Evolutionary conservation across 2,888 invertebrate species (phyloP).

Genomic region (Neuroscelio doddi): DNA sequence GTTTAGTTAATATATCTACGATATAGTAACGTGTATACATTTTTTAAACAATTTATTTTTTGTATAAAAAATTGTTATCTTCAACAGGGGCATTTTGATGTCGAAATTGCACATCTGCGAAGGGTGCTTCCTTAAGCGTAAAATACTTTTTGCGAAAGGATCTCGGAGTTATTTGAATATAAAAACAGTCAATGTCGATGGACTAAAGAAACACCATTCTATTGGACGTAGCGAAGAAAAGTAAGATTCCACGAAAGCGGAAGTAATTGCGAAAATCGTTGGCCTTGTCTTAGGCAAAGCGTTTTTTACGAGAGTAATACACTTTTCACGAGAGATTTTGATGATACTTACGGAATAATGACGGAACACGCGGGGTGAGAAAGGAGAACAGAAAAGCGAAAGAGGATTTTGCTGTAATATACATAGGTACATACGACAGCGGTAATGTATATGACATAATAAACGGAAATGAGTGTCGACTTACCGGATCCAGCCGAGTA

Average conservation of each 20-base stretch:
- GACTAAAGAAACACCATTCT: conserved; percentile 24
- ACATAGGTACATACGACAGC: conserved; percentile 16
- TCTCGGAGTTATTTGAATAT: conserved; percentile 40
- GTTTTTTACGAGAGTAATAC: conserved; percentile 52
- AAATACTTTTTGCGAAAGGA: conserved; percentile 33
- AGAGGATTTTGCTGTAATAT: conserved; percentile 35
- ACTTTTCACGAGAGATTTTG: conserved; percentile 50
- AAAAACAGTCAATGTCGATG: conserved; percentile 28
- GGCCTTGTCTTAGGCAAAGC: conserved; percentile 46
- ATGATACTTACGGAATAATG: conserved; percentile 51
- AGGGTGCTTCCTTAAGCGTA: conserved; percentile 28
- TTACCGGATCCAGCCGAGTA: conserved; percentile 28
- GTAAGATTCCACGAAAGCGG: conserved; percentile 51
- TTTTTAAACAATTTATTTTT: too few relatives aligned
- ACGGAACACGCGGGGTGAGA: conserved; percentile 48
- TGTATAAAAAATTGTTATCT: neutral
- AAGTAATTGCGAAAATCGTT: conserved; percentile 62
- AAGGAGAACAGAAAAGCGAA: conserved; percentile 22
- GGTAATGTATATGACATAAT: conserved; percentile 26
- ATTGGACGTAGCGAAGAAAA: conserved; percentile 32
- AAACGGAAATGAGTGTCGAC: conserved; percentile 40
- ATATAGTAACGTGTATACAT: too few relatives aligned
- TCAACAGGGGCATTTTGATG: too few relatives aligned
- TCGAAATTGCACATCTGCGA: too few relatives aligned
- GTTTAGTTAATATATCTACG: too few relatives aligned